Evolutionary conservation across 2,888 invertebrate species (phyloP).

Genomic region (Biston stratarius): DNA sequence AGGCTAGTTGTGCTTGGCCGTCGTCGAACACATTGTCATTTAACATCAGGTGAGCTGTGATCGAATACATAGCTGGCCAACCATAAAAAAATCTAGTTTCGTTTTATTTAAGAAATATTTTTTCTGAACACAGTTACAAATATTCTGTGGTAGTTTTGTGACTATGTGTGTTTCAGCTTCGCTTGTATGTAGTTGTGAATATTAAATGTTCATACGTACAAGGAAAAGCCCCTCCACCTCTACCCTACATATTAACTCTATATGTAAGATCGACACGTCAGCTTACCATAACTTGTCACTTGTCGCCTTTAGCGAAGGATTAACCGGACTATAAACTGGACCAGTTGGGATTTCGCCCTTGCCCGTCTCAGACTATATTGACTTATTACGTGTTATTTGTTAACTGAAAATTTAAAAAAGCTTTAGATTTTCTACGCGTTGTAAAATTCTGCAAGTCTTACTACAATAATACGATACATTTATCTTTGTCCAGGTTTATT

Average conservation of each 20-base stretch:
- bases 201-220: background rate
- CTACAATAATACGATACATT: too few species aligned
- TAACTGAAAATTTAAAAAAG: slow-evolving; percentile 2
- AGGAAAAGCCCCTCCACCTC: background rate
- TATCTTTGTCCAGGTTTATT: too few species aligned
- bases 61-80: too few species aligned
- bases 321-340: slow-evolving; percentile 25
- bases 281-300: slow-evolving; percentile 27
- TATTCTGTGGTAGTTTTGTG: background rate
- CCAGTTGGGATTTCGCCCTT: background rate
- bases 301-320: slow-evolving; percentile 25
- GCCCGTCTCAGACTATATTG: background rate
- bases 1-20: too few species aligned
- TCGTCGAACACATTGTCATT: too few species aligned
- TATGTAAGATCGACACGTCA: slow-evolving; percentile 10
- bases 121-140: background rate
- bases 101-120: too few species aligned
- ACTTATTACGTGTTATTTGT: slow-evolving; percentile 4
- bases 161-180: background rate
- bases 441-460: too few species aligned
- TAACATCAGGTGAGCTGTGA: too few species aligned
- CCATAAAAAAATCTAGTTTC: too few species aligned
- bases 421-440: background rate
- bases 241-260: background rate
- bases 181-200: background rate